Evolutionary conservation across 2,113 vertebrate genomes (phyloP).

Genomic region (Diadophis punctatus): DNA sequence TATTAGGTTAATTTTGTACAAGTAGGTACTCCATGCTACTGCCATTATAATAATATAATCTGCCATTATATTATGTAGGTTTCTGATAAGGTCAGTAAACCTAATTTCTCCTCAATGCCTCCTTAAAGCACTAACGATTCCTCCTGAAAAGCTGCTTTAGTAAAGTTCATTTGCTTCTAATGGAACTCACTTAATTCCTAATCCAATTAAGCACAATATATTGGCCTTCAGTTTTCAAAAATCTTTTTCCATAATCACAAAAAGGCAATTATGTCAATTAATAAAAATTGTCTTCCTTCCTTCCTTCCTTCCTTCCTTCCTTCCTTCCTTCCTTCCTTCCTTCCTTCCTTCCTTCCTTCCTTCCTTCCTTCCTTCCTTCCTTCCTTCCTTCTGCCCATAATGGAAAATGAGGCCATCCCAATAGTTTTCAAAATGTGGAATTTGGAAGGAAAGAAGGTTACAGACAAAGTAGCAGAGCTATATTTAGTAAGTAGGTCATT

Average conservation of each 20-base stretch:
- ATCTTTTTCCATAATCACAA: neutral
- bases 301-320: neutral
- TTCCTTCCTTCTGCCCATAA: neutral
- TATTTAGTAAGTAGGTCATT: conserved; percentile 41
- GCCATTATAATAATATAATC: neutral
- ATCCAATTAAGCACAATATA: conserved; percentile 12
- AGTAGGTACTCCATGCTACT: neutral
- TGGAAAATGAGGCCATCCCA: neutral
- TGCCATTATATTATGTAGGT: neutral
- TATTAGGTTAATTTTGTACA: neutral
- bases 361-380: no score
- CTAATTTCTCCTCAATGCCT: neutral
- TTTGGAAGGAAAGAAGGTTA: neutral
- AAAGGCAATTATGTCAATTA: conserved; percentile 13
- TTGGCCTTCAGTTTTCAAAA: conserved; percentile 11
- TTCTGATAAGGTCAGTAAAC: neutral
- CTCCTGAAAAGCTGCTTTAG: neutral
- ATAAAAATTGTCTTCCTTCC: neutral
- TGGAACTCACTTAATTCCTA: neutral
- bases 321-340: neutral
- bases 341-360: neutral
- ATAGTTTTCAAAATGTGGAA: neutral
- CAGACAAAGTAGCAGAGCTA: neutral
- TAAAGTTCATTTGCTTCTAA: neutral
- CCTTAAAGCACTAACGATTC: neutral